A percentile compares a stretch with the other conserved stretches of the same genome.
Conservation (phyloP, 2,797 vertebrate genomes). For the Oceanodroma leucorhoa region DNA sequence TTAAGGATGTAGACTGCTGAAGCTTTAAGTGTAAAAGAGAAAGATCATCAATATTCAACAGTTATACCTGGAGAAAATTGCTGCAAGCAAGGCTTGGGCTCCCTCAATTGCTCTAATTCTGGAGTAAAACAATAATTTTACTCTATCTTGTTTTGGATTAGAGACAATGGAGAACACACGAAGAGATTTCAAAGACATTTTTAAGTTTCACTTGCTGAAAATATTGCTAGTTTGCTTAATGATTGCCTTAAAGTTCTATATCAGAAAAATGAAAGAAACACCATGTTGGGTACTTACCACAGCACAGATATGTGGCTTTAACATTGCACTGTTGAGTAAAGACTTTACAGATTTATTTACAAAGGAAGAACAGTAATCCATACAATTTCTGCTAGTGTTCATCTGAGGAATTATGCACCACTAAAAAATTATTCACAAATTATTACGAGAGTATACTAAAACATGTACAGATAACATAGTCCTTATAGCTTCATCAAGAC, state of each 20-base stretch:
- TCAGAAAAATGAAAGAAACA: neutral
- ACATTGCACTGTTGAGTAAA: neutral
- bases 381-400: neutral
- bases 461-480: neutral
- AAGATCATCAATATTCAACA: neutral
- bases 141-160: neutral
- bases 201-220: neutral
- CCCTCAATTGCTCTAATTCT: neutral
- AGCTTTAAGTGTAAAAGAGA: neutral
- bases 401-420: neutral
- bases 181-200: neutral
- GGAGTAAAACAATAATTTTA: neutral
- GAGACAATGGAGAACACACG: neutral
- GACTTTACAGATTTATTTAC: neutral
- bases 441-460: neutral
- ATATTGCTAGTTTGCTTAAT: neutral
- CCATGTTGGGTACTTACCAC: neutral
- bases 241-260: neutral
- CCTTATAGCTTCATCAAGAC: neutral
- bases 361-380: neutral
- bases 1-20: neutral
- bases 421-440: neutral
- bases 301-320: neutral
- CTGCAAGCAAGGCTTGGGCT: neutral
- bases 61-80: neutral